Evolutionary conservation across 2,113 vertebrate species (phyloP), one percentile per base, ranked within the genome.

Genomic region (Psilopogon haemacephalus): DNA sequence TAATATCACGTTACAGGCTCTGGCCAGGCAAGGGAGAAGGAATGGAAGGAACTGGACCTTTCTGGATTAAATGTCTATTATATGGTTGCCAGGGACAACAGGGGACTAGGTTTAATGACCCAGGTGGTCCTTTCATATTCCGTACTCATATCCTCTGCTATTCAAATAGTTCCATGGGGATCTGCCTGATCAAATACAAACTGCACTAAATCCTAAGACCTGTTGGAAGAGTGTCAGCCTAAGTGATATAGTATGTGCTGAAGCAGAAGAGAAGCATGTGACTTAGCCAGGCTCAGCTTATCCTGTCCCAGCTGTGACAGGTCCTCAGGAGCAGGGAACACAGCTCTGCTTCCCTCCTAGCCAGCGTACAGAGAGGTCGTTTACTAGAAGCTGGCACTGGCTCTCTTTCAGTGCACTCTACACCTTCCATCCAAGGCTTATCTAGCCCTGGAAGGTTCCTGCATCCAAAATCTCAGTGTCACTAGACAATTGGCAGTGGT

Each of bases 41-140:
- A 91, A 86, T 56, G 64, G 79, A 94, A 60, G 71, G 70, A 86
- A 55, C 16, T 83, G 77, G 72, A 84, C 21, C 48, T 91, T 93
- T 88, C 69, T 88, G 93, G 94, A 95, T 95, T 91, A 95, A 89
- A 86, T 76, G 69, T 86, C 93, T 89, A 52, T 93, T 95, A 95
- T 71, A 84, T 74, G 69, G 88, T 95, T 95, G 90, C 90, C 85
- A 94, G 79, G 88, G 90, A 94, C 78, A 68, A 82, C 90, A 91
- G 52, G 80, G 85, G 79, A 95, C 72, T 1, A 3, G 9, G 56
- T 88, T 94, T 95, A 95, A 93, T 94, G 84, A 74, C 56, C 84
- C 93, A 95, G 94, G 86, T 84, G 89, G 73, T 86, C 93, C 76
- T 70, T 90, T 92, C 89, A 35, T 81, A 90, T 88, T 93, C 79